Evolutionary conservation across 1,140 invertebrate genomes (phyloP).

Genomic region (Agrypnia vestita): DNA sequence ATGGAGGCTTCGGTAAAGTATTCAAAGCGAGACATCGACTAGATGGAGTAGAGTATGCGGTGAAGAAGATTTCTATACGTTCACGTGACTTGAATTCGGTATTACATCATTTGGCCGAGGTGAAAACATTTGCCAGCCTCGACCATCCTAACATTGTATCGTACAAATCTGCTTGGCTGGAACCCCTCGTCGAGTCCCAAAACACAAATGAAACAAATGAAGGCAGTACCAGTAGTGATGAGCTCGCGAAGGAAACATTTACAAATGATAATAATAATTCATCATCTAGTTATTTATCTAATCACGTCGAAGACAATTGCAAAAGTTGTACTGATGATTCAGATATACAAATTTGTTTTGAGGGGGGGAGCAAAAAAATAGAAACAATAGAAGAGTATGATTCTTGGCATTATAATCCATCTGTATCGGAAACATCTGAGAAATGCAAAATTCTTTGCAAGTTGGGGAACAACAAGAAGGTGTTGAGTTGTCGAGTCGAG

Average conservation of each 20-base stretch:
- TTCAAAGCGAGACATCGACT: slow-evolving; percentile 78
- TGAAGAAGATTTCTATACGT: slow-evolving; percentile 85
- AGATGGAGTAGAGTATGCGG: slow-evolving; percentile 84
- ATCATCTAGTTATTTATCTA: slow-evolving; percentile 27
- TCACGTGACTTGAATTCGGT: slow-evolving; percentile 76
- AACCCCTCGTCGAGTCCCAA: slow-evolving; percentile 71
- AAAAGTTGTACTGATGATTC: slow-evolving; percentile 45
- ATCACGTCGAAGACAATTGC: slow-evolving; percentile 39
- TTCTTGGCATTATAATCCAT: slow-evolving; percentile 53
- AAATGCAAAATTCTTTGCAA: slow-evolving; percentile 64
- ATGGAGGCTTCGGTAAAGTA: slow-evolving; percentile 83
- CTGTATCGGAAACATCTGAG: slow-evolving; percentile 52
- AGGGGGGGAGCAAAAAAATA: not conserved
- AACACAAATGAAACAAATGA: not conserved
- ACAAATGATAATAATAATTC: not conserved
- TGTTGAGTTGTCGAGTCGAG: slow-evolving; percentile 24
- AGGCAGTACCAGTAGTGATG: slow-evolving; percentile 19
- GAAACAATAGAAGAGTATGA: slow-evolving; percentile 26
- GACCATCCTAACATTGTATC: slow-evolving; percentile 88
- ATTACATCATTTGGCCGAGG: slow-evolving; percentile 80
- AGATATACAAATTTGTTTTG: slow-evolving; percentile 53
- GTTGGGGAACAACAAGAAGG: slow-evolving; percentile 54
- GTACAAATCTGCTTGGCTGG: slow-evolving; percentile 89
- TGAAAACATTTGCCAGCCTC: slow-evolving; percentile 84
- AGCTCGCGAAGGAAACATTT: not conserved